A percentile compares a stretch with the other conserved stretches of the same genome.
Evolutionary conservation across 2,888 invertebrate species (phyloP).

Genomic region (Oscheius myriophilus): DNA sequence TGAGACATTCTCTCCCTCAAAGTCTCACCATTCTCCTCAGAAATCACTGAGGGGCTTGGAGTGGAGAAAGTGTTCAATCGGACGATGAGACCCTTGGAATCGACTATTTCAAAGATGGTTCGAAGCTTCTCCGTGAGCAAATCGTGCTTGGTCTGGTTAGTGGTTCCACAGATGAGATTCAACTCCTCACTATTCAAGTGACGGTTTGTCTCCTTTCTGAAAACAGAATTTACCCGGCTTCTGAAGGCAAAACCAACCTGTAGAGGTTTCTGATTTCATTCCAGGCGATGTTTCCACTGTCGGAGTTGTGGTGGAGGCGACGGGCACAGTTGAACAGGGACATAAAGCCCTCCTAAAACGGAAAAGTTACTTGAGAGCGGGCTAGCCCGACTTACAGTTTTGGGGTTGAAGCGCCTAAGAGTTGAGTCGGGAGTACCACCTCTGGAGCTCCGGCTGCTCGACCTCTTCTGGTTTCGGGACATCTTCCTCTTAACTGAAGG

Average conservation of each 20-base stretch:
- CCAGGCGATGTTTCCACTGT: constrained; percentile 23
- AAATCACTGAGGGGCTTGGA: constrained; percentile 12
- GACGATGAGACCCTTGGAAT: constrained; percentile 21
- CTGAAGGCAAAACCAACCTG: constrained; percentile 12
- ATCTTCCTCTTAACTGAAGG: constrained; percentile 13
- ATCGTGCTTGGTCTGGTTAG: constrained; percentile 23
- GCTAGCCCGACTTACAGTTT: not conserved
- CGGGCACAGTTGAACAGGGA: constrained; percentile 8
- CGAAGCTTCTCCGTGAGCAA: not conserved
- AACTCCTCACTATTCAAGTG: constrained; percentile 28
- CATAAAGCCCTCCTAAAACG: constrained; percentile 11
- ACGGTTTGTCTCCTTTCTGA: constrained; percentile 28
- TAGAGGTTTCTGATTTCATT: constrained; percentile 29
- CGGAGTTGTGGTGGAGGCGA: constrained; percentile 3
- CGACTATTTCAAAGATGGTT: constrained; percentile 12
- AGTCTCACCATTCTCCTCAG: constrained; percentile 8
- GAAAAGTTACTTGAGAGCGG: too few relatives aligned
- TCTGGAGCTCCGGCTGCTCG: constrained; percentile 7
- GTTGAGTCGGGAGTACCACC: constrained; percentile 12
- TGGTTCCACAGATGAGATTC: constrained; percentile 27
- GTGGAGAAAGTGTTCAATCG: not conserved
- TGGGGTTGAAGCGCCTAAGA: constrained; percentile 12
- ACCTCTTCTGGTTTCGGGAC: constrained; percentile 3
- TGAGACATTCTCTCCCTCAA: not conserved
- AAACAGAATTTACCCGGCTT: not conserved